Evolutionary conservation across 2,113 vertebrate genomes (phyloP).

Genomic region (Pterophyllum scalare): DNA sequence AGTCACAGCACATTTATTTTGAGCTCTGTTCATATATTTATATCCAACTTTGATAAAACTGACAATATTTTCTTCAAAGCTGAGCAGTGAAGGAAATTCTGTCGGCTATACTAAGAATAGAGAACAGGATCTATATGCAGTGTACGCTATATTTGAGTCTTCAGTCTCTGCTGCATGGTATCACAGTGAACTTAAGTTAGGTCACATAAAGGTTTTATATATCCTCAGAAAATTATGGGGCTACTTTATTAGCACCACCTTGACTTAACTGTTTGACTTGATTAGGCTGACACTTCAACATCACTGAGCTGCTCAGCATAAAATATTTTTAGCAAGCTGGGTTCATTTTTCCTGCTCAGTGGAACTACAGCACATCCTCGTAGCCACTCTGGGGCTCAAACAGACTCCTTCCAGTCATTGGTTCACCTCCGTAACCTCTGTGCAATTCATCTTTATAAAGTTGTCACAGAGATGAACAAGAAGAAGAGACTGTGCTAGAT

Average conservation of each 20-base stretch:
- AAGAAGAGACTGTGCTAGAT: neutral
- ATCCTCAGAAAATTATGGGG: neutral
- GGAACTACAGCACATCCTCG: neutral
- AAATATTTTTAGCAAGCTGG: neutral
- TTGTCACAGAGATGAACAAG: neutral
- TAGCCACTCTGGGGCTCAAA: neutral
- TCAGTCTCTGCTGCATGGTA: accelerated
- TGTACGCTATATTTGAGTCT: slow-evolving; percentile 2
- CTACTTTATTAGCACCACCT: neutral
- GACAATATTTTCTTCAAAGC: neutral
- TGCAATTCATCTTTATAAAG: slow-evolving; percentile 22
- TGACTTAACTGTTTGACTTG: neutral
- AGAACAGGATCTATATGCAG: neutral
- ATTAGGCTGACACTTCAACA: neutral
- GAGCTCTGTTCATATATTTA: neutral
- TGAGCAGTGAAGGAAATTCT: neutral
- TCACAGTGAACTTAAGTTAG: neutral
- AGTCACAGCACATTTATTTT: neutral
- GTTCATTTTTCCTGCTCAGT: neutral
- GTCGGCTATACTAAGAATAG: neutral
- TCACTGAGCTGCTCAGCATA: neutral
- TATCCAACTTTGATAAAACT: neutral
- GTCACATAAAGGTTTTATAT: neutral
- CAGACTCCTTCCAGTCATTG: neutral
- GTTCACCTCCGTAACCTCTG: neutral